Base-by-base conservation (phyloP, 2,113 vertebrate species). In the Xiphophorus maculatus region DNA sequence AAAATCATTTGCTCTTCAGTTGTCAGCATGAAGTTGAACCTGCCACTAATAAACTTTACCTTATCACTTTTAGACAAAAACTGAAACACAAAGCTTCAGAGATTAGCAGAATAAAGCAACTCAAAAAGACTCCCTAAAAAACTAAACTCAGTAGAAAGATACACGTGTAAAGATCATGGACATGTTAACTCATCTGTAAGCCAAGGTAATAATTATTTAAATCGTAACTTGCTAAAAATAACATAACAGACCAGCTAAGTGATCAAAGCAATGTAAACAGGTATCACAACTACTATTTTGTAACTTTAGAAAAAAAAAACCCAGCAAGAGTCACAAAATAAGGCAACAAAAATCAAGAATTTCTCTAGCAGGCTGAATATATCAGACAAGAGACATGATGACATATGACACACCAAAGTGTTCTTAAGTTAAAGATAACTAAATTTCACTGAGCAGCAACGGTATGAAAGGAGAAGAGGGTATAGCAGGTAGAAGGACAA, bases 211-310 rank as follows among this genome's bases (percentile, higher is more conserved):
- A 0, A 44, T 54, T 25, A 8, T 54, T 54, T 25, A 25, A 15
- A 54, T 54, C 1, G 25, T 9, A 25, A 25, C 19, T 54, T 54
- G 51, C 22, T 54, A 54, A 25, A 25, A 22, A 51, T 28, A 28
- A 48, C 8, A 10, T 2, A 88, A 77, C 88, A 65, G 64, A 3
- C 29, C 69, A 32, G 25, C 70, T 35, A 70, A 54, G 29, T 76
- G 29, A 76, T 80, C 76, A 77, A 67, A 54, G 79, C 66, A 71
- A 58, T 66, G 74, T 54, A 74, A 79, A 81, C 80, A 77, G 7
- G 27, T 70, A 27, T 65, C 42, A n/a, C 6, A 60, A 77, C 25
- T 65, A 87, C 71, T 86, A 51, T 67, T 74, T 35, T 58, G 25
- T 12, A 22, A 5, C 29, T 17, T 33, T 4, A 28, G 40, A 19